Percentiles rank a stretch among this genome's conserved stretches.
These are phyloP conservation scores for Nannobrachium achirus DNA, from an alignment of 2,113 vertebrate genomes.

Conservation along the genomic window DNA sequence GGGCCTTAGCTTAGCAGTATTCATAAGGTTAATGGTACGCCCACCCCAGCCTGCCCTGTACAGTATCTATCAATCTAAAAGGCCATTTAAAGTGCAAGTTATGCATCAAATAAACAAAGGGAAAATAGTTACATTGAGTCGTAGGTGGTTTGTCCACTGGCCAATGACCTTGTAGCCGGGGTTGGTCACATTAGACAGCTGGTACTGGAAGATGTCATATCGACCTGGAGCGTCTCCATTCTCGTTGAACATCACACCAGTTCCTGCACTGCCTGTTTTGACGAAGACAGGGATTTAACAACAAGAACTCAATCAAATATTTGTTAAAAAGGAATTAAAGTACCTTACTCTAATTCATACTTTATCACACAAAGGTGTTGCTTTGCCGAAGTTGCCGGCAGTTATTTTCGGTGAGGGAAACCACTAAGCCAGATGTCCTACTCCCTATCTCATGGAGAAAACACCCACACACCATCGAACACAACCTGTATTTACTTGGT, in stretches of 20 bases:
- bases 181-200: constrained; percentile 82
- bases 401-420: too few relatives aligned
- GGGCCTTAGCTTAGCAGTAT: background rate
- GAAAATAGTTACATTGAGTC: constrained; percentile 81
- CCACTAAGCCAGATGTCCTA: background rate
- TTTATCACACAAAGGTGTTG: too few relatives aligned
- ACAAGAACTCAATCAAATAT: background rate
- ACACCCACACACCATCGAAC: constrained; percentile 49
- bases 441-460: constrained; percentile 18
- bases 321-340: too few relatives aligned
- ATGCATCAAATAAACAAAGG: constrained; percentile 8
- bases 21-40: background rate
- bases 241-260: constrained; percentile 89
- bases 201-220: constrained; percentile 95
- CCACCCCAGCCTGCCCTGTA: too few relatives aligned
- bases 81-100: background rate
- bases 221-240: constrained; percentile 90
- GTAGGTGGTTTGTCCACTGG: constrained; percentile 87
- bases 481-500: constrained; percentile 42
- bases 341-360: too few relatives aligned
- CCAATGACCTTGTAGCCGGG: constrained; percentile 84
- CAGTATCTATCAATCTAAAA: background rate
- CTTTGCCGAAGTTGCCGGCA: too few relatives aligned
- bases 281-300: constrained; percentile 26
- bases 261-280: constrained; percentile 77